phyloP scores from a whole-genome alignment of 64 coral and sea anemone genomes.

The Stylophora pistillata region DNA sequence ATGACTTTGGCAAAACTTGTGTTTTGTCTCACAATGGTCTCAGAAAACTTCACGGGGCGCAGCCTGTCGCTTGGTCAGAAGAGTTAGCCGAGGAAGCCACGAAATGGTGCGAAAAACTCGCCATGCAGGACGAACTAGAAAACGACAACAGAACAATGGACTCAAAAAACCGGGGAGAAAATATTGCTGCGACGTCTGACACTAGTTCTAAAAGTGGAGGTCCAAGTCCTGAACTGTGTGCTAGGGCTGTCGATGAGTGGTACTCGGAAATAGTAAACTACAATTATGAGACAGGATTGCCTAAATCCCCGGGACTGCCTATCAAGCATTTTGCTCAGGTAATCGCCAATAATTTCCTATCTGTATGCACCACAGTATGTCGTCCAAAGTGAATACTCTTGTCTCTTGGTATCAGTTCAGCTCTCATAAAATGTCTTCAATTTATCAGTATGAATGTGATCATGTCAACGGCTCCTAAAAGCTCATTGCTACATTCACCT shows the following conservation, averaged over 20 bases:
- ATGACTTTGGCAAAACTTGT: conserved; percentile 15
- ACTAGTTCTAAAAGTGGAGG: not conserved
- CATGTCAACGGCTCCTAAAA: too few relatives aligned
- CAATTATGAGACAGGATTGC: conserved; percentile 6
- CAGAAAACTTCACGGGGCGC: conserved; percentile 1
- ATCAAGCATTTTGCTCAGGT: conserved; percentile 54
- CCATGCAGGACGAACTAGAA: conserved; percentile 16
- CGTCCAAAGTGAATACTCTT: too few relatives aligned
- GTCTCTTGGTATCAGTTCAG: not conserved
- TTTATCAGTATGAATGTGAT: too few relatives aligned
- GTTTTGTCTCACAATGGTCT: conserved; percentile 22
- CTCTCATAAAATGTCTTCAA: too few relatives aligned
- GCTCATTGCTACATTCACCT: too few relatives aligned
- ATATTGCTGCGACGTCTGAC: not conserved
- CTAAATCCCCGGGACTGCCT: conserved; percentile 26
- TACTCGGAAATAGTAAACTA: conserved; percentile 36
- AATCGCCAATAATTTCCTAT: too few relatives aligned
- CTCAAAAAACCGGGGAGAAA: conserved; percentile 21
- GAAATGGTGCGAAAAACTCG: conserved; percentile 44
- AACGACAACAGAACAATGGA: conserved; percentile 36
- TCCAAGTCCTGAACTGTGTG: not conserved
- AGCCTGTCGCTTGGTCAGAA: conserved; percentile 35
- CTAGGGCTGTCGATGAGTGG: conserved; percentile 17
- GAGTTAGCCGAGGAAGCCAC: conserved; percentile 14
- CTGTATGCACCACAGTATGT: too few relatives aligned